phyloP scores from a whole-genome alignment of 2,888 invertebrate genomes.

The Prosapia bicincta region DNA sequence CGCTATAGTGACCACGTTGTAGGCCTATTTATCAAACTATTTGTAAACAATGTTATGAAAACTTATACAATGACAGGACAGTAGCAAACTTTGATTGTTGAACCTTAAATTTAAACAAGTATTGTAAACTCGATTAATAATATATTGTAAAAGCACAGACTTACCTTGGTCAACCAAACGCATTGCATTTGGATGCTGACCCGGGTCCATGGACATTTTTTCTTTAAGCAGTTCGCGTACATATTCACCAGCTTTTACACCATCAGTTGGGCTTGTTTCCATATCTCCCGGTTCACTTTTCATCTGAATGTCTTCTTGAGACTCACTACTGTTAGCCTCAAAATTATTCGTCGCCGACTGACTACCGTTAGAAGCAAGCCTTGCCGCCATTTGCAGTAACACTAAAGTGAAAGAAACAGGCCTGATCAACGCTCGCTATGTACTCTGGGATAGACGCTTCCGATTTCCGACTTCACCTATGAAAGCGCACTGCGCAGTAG shows the following conservation, averaged over 20 bases:
- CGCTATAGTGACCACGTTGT: neutral
- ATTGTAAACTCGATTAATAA: neutral
- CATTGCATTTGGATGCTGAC: conserved; percentile 38
- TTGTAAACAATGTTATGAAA: neutral
- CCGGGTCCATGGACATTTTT: conserved; percentile 37
- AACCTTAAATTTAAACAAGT: neutral
- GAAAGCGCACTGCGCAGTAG: conserved; percentile 6
- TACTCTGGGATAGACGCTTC: conserved; percentile 26
- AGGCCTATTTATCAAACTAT: neutral
- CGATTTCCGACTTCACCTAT: conserved; percentile 19
- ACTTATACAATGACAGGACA: no score
- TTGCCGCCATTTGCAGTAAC: conserved; percentile 25
- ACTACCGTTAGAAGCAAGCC: conserved; percentile 26
- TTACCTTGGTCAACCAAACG: conserved; percentile 56
- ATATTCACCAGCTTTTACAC: conserved; percentile 37
- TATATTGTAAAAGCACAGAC: neutral
- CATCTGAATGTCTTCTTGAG: conserved; percentile 29
- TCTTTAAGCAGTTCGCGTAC: conserved; percentile 40
- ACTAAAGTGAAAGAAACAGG: conserved; percentile 11
- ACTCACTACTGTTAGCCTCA: conserved; percentile 15
- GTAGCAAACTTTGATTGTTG: no score
- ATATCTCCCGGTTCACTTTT: conserved; percentile 25
- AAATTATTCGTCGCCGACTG: conserved; percentile 13
- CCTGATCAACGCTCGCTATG: conserved; percentile 22
- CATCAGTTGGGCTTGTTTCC: conserved; percentile 43